Evolutionary conservation across 2,888 invertebrate genomes (phyloP).

Genomic region (Caenorhabditis sp.): DNA sequence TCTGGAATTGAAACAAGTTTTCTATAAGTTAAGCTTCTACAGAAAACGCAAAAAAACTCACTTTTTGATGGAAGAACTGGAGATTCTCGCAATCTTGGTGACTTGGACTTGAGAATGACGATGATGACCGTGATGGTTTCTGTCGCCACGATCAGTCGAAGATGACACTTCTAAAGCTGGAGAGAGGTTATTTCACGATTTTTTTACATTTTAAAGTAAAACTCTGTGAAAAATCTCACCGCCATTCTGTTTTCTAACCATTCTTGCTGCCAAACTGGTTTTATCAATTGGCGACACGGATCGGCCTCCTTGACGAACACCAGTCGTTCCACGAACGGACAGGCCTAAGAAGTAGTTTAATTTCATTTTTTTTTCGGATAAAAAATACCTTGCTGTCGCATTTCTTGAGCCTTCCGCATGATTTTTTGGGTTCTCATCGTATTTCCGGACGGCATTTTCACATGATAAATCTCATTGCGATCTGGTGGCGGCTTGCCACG

Average conservation of each 20-base stretch:
- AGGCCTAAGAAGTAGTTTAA: slow-evolving; percentile 52
- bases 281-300: slow-evolving; percentile 69
- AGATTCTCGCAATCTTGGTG: slow-evolving; percentile 33
- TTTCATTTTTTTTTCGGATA: background rate
- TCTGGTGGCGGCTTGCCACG: slow-evolving; percentile 70
- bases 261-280: slow-evolving; percentile 57
- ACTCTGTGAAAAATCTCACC: background rate
- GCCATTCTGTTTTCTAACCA: slow-evolving; percentile 16
- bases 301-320: slow-evolving; percentile 73
- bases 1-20: slow-evolving; percentile 21
- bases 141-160: slow-evolving; percentile 29
- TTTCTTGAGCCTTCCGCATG: slow-evolving; percentile 67
- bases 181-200: background rate
- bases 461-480: slow-evolving; percentile 79
- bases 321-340: slow-evolving; percentile 75
- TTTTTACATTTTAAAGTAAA: too few relatives aligned
- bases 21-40: too few relatives aligned
- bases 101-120: background rate
- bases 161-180: slow-evolving; percentile 25
- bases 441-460: slow-evolving; percentile 79
- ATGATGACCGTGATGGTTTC: slow-evolving; percentile 1
- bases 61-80: slow-evolving; percentile 46
- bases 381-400: slow-evolving; percentile 68
- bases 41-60: background rate
- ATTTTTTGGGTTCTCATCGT: slow-evolving; percentile 73